Evolutionary conservation across 1,140 invertebrate species (phyloP).

Genomic region (Liolophura sinensis): DNA sequence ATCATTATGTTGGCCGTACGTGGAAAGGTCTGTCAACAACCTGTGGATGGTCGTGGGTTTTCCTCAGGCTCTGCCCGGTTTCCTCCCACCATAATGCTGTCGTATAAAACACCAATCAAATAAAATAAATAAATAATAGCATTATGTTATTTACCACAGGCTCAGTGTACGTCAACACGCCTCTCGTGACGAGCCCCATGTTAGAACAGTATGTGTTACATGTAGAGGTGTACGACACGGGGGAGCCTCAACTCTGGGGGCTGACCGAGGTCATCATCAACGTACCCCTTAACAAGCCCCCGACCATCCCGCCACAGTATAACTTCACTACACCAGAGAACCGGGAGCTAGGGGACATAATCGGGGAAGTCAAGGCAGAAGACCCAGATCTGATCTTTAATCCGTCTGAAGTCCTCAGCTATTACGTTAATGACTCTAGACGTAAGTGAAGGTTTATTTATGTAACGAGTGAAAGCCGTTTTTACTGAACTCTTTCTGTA

Average conservation of each 20-base stretch:
- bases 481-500: too few species aligned
- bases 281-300: slow-evolving; percentile 11
- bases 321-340: slow-evolving; percentile 5
- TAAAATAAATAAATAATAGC: background rate
- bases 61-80: too few species aligned
- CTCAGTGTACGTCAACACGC: background rate
- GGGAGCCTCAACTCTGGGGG: slow-evolving; percentile 6
- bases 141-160: background rate
- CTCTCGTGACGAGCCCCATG: slow-evolving; percentile 2
- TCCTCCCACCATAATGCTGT: too few species aligned
- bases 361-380: slow-evolving; percentile 2
- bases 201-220: slow-evolving; percentile 4
- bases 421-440: too few species aligned
- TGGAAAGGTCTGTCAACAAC: too few species aligned
- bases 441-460: too few species aligned
- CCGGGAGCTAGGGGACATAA: background rate
- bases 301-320: background rate
- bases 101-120: too few species aligned
- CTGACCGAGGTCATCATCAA: background rate
- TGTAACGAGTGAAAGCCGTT: too few species aligned
- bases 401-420: too few species aligned
- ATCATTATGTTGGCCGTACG: too few species aligned
- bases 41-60: too few species aligned
- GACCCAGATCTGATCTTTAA: slow-evolving; percentile 3
- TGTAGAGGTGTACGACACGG: slow-evolving; percentile 7